Conservation (phyloP, 2,113 vertebrate species). For the Cygnus atratus region DNA sequence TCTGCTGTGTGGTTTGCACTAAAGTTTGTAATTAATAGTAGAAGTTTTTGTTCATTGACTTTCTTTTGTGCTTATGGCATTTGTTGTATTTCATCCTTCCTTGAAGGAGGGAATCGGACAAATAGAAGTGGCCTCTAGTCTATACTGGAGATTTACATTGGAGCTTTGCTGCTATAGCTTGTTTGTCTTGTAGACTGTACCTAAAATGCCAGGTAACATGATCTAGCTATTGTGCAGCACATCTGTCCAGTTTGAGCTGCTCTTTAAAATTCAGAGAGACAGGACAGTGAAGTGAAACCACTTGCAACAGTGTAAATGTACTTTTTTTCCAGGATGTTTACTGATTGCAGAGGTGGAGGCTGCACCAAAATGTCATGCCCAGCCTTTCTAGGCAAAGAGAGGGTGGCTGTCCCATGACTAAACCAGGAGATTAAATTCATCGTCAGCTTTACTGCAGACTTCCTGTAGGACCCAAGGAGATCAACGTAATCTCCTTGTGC, state of each 20-base stretch:
- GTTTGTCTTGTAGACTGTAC: neutral
- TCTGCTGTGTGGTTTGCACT: conserved; percentile 64
- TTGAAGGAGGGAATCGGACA: neutral
- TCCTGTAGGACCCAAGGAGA: neutral
- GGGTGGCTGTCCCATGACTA: neutral
- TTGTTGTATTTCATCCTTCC: neutral
- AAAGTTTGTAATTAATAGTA: conserved; percentile 42
- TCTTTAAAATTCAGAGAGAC: neutral
- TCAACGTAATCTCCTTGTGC: neutral
- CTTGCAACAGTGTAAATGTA: neutral
- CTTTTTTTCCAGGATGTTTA: neutral
- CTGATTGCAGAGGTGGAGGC: neutral
- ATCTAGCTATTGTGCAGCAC: neutral
- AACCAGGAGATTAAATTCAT: neutral
- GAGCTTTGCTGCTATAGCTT: neutral
- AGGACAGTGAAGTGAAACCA: neutral
- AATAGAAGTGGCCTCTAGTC: neutral
- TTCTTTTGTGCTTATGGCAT: neutral
- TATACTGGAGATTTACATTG: neutral
- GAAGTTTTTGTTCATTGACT: neutral
- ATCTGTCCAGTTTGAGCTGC: neutral
- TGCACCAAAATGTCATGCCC: neutral
- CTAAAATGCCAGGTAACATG: neutral
- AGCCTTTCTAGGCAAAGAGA: neutral
- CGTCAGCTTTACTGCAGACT: neutral